A percentile compares a stretch with the other conserved stretches of the same genome.
Evolutionary conservation across 1,140 invertebrate genomes (phyloP).

Genomic region (Camponotus pennsylvanicus): DNA sequence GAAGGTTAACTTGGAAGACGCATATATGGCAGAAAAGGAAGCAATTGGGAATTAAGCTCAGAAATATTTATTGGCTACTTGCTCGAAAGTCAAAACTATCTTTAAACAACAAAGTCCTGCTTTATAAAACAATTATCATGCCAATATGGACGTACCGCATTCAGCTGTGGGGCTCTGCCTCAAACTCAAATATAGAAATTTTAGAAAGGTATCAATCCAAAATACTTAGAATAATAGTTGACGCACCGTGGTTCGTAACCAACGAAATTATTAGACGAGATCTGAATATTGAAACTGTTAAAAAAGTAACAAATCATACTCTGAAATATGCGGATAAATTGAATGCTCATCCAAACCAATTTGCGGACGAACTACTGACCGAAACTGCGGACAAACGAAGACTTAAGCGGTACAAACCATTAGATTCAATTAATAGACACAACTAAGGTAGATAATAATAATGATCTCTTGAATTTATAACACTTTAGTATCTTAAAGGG

Average conservation of each 20-base stretch:
- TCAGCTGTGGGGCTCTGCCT: neutral
- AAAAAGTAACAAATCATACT: neutral
- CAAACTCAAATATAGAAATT: neutral
- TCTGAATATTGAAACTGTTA: neutral
- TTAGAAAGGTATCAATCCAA: neutral
- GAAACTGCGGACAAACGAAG: neutral
- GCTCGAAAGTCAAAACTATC: neutral
- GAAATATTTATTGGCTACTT: neutral
- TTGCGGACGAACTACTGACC: neutral
- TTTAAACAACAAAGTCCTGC: neutral
- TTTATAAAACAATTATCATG: neutral
- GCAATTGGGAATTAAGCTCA: neutral
- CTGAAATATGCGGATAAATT: neutral
- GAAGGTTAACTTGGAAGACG: neutral
- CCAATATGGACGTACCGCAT: conserved; percentile 28
- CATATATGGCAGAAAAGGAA: conserved; percentile 14
- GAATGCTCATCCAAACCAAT: neutral
- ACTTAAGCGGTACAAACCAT: neutral
- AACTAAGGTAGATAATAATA: neutral
- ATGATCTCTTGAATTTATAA: neutral
- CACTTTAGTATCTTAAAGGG: neutral
- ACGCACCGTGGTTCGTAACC: neutral
- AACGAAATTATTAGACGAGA: conserved; percentile 9
- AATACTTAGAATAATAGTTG: neutral
- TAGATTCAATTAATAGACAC: neutral